Conservation (phyloP, 2,113 vertebrate genomes). For the Murina feae region DNA sequence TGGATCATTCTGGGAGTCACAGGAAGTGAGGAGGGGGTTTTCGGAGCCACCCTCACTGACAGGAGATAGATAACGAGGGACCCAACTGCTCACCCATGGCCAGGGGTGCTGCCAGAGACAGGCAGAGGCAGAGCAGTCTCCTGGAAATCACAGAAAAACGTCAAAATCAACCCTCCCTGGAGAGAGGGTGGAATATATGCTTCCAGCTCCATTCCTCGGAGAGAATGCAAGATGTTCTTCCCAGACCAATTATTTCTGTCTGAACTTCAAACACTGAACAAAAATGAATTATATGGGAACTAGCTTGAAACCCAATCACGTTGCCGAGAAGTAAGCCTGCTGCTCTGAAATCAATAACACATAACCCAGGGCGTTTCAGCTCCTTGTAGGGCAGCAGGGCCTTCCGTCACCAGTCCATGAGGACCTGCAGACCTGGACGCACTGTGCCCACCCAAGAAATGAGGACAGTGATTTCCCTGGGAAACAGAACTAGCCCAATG, state of each 20-base stretch:
- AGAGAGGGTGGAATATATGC: neutral
- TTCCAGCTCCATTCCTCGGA: neutral
- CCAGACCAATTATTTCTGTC: neutral
- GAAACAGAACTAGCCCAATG: no score
- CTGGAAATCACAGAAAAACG: neutral
- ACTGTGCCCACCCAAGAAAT: accelerated
- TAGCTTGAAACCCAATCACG: neutral
- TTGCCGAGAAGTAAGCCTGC: neutral
- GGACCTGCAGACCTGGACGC: neutral
- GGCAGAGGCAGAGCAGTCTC: neutral
- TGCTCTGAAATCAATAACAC: neutral
- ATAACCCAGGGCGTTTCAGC: neutral
- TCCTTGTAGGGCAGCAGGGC: accelerated
- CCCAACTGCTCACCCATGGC: accelerated
- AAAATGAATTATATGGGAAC: constrained; percentile 4
- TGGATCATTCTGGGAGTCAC: accelerated
- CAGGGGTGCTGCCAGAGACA: accelerated
- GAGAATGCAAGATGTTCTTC: neutral
- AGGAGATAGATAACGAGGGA: accelerated
- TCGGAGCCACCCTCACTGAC: accelerated
- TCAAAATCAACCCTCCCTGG: neutral
- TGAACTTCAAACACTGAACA: neutral
- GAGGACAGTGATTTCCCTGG: accelerated
- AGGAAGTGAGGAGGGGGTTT: no score
- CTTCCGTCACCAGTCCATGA: neutral